Percentiles rank a stretch among this genome's conserved stretches.
Evolutionary conservation across 2,113 vertebrate genomes (phyloP).

Genomic region (Procavia capensis): DNA sequence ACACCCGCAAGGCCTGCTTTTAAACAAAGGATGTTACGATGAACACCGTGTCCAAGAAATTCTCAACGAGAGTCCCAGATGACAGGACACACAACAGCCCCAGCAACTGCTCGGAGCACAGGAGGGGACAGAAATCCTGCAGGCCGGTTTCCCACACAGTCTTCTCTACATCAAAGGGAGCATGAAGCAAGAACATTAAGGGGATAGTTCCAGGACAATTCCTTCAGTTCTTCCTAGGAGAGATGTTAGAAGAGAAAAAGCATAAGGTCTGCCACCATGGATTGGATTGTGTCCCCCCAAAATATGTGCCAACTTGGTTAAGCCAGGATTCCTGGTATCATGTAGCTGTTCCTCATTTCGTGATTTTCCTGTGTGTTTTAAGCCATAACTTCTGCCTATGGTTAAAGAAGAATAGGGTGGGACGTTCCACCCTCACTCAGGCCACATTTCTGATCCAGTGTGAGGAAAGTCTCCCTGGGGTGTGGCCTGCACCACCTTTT

Average conservation of each 20-base stretch:
- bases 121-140: not conserved
- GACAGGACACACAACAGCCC: not conserved
- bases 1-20: not conserved
- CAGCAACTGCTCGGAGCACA: not conserved
- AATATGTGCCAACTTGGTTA: too few species aligned
- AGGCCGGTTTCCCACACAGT: not conserved
- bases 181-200: not conserved
- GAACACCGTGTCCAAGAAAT: not conserved
- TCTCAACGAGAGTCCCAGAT: conserved; percentile 15
- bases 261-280: not conserved
- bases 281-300: too few species aligned
- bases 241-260: not conserved
- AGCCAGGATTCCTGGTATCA: too few species aligned
- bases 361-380: too few species aligned
- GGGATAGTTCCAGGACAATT: not conserved
- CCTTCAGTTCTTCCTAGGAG: not conserved
- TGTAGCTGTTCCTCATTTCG: too few species aligned
- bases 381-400: too few species aligned
- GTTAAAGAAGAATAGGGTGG: too few species aligned
- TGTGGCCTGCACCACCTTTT: too few species aligned
- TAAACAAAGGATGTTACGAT: conserved; percentile 15
- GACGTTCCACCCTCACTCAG: too few species aligned
- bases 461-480: too few species aligned
- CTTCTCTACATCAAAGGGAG: not conserved
- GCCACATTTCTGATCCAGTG: too few species aligned